phyloP scores from a whole-genome alignment of 2,113 vertebrate genomes.

The Muntiacus reevesi region DNA sequence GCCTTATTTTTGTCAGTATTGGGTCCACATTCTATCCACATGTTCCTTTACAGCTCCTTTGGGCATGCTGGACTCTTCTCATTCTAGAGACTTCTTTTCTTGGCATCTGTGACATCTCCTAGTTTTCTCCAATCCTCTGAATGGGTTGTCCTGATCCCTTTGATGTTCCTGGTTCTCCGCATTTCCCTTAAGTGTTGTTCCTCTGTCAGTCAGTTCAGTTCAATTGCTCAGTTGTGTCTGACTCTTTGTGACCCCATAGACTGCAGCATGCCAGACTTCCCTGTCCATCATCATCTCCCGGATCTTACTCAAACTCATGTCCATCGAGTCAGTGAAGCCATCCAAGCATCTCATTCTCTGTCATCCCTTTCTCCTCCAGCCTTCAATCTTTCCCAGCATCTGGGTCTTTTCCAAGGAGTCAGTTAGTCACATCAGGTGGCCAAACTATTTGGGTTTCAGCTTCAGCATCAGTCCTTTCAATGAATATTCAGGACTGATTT shows the following conservation, averaged over 20 bases:
- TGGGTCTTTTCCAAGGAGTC: background rate
- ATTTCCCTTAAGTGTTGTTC: background rate
- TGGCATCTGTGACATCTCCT: background rate
- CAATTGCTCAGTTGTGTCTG: background rate
- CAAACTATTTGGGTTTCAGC: background rate
- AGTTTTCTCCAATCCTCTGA: background rate
- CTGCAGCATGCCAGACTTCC: background rate
- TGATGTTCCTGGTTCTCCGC: background rate
- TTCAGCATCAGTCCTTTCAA: background rate
- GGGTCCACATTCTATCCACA: background rate
- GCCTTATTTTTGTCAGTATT: background rate
- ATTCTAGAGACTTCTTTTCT: background rate
- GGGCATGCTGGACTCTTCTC: background rate
- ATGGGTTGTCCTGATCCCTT: background rate
- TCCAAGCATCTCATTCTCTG: background rate
- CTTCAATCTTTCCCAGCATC: background rate
- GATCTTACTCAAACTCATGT: background rate
- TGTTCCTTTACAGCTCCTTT: background rate
- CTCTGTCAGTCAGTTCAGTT: background rate
- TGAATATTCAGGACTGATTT: background rate
- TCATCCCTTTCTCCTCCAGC: rapidly evolving
- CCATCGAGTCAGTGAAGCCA: background rate
- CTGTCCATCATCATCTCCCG: background rate
- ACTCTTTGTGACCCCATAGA: background rate
- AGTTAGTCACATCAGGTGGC: background rate